A percentile compares a stretch with the other conserved stretches of the same genome.
These are phyloP conservation scores for Dilophus febrilis DNA, from an alignment of 2,888 invertebrate species.

Conservation along the genomic window DNA sequence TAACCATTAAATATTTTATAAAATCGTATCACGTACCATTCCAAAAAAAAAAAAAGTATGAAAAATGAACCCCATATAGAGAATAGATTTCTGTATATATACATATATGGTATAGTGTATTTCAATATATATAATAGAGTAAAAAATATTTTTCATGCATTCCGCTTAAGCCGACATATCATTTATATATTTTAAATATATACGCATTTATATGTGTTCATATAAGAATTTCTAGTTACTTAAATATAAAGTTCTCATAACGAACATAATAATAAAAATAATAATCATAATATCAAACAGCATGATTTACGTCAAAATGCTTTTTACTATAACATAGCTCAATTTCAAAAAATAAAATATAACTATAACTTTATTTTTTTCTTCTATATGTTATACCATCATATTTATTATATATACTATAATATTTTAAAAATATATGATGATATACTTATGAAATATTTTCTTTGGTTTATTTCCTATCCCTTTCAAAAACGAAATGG, in stretches of 20 bases:
- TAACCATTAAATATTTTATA: background rate
- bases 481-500: too few relatives aligned
- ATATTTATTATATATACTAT: too few relatives aligned
- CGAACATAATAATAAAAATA: background rate
- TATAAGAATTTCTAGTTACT: too few relatives aligned
- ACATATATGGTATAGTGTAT: background rate
- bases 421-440: too few relatives aligned
- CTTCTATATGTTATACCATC: too few relatives aligned
- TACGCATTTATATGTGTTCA: too few relatives aligned
- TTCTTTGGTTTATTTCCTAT: too few relatives aligned
- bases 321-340: background rate
- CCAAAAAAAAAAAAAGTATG: background rate
- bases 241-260: background rate
- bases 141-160: slow-evolving; percentile 1
- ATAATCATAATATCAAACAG: slow-evolving; percentile 1
- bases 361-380: too few relatives aligned
- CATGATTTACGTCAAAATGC: slow-evolving; percentile 3
- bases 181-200: background rate
- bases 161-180: background rate
- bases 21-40: background rate
- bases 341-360: background rate
- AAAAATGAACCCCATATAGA: too few relatives aligned
- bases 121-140: background rate
- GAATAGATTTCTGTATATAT: background rate
- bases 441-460: too few relatives aligned